Conservation (phyloP, 2,888 invertebrate genomes). For the Beris chalybata region DNA sequence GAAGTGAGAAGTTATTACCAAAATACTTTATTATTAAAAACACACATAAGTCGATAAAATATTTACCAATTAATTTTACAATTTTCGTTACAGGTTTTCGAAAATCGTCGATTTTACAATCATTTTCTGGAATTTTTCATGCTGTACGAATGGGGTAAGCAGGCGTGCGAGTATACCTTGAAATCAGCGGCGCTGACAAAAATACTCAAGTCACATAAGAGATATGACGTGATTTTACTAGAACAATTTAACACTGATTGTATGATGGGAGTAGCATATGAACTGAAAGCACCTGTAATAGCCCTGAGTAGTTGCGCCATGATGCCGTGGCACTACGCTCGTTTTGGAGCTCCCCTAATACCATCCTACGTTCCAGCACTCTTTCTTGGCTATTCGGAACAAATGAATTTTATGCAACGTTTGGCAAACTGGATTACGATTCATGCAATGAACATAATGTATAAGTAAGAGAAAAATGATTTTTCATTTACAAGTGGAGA, state of each 20-base stretch:
- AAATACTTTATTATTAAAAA: too few species aligned
- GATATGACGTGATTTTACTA: conserved; percentile 67
- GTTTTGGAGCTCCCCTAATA: conserved; percentile 63
- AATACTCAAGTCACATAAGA: conserved; percentile 52
- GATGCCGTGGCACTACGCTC: conserved; percentile 64
- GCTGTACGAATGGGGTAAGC: conserved; percentile 51
- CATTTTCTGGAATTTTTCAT: conserved; percentile 52
- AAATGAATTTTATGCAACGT: conserved; percentile 56
- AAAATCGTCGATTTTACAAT: conserved; percentile 48
- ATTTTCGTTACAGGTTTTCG: conserved; percentile 46
- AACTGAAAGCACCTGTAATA: conserved; percentile 65
- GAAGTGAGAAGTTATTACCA: too few species aligned
- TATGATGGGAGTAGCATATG: conserved; percentile 66
- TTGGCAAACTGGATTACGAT: conserved; percentile 56
- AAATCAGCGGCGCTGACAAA: conserved; percentile 52
- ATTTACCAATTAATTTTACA: too few species aligned
- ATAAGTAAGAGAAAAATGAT: conserved; percentile 43
- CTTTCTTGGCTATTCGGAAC: conserved; percentile 57
- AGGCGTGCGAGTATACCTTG: conserved; percentile 50
- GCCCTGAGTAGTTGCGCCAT: conserved; percentile 61
- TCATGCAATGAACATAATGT: conserved; percentile 46
- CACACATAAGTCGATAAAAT: too few species aligned
- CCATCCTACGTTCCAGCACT: conserved; percentile 62
- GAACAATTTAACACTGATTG: conserved; percentile 76
- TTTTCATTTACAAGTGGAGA: too few species aligned